These are phyloP conservation scores for Odobenus rosmarus DNA, from an alignment of 2,113 vertebrate species.

Conservation along the genomic window DNA sequence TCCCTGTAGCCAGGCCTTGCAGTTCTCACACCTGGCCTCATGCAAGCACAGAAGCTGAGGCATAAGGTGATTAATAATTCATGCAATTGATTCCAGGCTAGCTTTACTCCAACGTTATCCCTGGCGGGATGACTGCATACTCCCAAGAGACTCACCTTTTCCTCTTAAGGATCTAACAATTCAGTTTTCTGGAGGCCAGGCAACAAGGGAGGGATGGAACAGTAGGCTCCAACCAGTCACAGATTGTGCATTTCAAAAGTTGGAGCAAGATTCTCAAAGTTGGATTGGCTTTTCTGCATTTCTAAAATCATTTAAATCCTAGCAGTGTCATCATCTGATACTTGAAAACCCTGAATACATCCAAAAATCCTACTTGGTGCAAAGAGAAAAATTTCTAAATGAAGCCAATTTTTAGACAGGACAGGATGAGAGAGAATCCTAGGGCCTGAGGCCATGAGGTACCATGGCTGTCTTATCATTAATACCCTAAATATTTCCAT, in stretches of 20 bases:
- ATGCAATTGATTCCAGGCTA: neutral
- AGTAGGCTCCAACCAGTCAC: neutral
- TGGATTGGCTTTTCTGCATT: neutral
- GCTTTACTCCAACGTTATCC: neutral
- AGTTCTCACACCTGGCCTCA: neutral
- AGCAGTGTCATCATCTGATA: neutral
- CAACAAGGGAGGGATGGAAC: neutral
- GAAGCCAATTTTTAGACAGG: neutral
- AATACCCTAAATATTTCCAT: neutral
- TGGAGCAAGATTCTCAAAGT: neutral
- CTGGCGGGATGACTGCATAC: neutral
- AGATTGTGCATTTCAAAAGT: neutral
- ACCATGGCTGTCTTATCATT: neutral
- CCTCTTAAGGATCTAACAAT: neutral
- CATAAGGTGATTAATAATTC: neutral
- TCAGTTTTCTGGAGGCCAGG: neutral
- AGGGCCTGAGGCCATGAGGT: neutral
- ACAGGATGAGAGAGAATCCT: neutral
- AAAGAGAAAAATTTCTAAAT: constrained; percentile 7
- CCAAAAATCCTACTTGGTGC: neutral
- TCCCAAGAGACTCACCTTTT: neutral
- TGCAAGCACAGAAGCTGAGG: neutral
- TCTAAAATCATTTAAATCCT: constrained; percentile 15
- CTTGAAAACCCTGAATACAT: neutral
- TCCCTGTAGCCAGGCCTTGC: neutral